Evolutionary conservation across 92 coral and sea anemone species (phyloP).

Genomic region (Pocillopora meandrina): DNA sequence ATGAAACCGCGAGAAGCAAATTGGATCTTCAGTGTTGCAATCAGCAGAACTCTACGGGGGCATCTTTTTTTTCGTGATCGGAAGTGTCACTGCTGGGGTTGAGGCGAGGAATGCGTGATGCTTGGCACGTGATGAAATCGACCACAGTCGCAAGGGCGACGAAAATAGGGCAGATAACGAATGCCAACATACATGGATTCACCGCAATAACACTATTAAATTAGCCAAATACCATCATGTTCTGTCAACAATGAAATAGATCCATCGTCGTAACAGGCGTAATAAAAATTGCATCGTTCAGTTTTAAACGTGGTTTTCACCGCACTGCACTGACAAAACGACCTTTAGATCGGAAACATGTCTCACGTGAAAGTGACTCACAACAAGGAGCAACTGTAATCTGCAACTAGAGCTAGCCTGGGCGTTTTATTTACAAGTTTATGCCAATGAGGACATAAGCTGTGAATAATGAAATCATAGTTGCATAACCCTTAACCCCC

Average conservation of each 20-base stretch:
- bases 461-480: too few relatives aligned
- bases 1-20: not conserved
- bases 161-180: not conserved
- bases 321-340: not conserved
- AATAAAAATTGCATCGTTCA: not conserved
- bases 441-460: too few relatives aligned
- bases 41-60: not conserved
- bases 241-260: not conserved
- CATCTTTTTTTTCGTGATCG: not conserved
- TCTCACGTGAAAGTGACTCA: not conserved
- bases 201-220: not conserved
- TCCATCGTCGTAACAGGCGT: not conserved
- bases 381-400: not conserved
- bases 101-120: not conserved
- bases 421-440: too few relatives aligned
- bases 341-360: conserved; percentile 27
- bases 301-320: not conserved
- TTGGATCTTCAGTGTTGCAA: conserved; percentile 5
- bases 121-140: conserved; percentile 36
- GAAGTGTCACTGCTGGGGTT: too few relatives aligned
- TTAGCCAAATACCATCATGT: conserved; percentile 5
- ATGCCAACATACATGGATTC: not conserved
- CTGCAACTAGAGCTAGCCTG: too few relatives aligned
- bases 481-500: too few relatives aligned
- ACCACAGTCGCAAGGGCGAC: not conserved